Percentiles rank a stretch among this genome's conserved stretches.
Conservation (phyloP, 2,888 invertebrate species). For the Lapara coniferarum region DNA sequence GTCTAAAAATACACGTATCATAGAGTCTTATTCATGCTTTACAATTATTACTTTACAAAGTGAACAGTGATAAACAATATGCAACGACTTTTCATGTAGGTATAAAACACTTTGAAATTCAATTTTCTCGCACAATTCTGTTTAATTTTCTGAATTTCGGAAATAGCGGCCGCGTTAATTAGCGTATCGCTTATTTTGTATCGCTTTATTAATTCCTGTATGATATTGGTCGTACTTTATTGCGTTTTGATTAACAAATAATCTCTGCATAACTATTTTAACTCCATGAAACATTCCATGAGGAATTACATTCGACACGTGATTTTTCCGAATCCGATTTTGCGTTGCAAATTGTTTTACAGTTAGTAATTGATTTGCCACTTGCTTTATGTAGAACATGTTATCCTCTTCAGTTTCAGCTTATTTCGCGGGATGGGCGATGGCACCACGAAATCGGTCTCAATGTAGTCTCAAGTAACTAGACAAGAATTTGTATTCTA, state of each 20-base stretch:
- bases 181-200: slow-evolving; percentile 16
- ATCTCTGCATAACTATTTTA: neutral
- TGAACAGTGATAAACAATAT: neutral
- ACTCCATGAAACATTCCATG: neutral
- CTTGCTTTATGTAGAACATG: too few species aligned
- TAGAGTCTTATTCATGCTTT: slow-evolving; percentile 8
- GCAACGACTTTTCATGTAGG: slow-evolving; percentile 9
- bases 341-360: too few species aligned
- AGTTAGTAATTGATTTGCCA: too few species aligned
- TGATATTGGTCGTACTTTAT: neutral
- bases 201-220: neutral
- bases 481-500: too few species aligned
- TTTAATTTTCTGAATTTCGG: slow-evolving; percentile 14
- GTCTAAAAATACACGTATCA: slow-evolving; percentile 3
- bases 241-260: slow-evolving; percentile 5
- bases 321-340: too few species aligned
- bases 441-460: too few species aligned
- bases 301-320: neutral
- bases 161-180: slow-evolving; percentile 7
- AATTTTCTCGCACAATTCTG: slow-evolving; percentile 13
- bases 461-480: too few species aligned
- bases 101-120: slow-evolving; percentile 5
- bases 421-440: too few species aligned
- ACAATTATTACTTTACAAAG: slow-evolving; percentile 5
- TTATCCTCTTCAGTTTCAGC: too few species aligned